Percentiles rank a stretch among this genome's conserved stretches.
phyloP scores from a whole-genome alignment of 1,140 invertebrate genomes.

The Nylanderia fulva region DNA sequence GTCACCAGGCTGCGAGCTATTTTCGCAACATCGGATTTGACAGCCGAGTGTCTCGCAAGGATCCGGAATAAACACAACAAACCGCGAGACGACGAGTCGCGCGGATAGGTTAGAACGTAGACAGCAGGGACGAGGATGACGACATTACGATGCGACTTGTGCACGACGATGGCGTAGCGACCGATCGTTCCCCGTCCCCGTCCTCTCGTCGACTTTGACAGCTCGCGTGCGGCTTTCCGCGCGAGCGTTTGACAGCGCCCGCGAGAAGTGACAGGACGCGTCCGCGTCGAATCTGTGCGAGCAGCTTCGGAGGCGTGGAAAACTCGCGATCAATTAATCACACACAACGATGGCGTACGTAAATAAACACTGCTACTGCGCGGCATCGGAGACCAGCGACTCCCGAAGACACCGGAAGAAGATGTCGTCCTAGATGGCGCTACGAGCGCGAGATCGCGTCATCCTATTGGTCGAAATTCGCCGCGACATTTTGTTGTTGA shows the following conservation, averaged over 20 bases:
- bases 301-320: background rate
- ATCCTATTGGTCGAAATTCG: background rate
- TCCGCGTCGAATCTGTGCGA: background rate
- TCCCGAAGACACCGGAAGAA: conserved; percentile 20
- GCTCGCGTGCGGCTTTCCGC: background rate
- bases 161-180: background rate
- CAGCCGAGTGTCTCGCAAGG: conserved; percentile 59
- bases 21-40: conserved; percentile 71
- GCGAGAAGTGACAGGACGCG: background rate
- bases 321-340: conserved; percentile 60
- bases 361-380: conserved; percentile 80
- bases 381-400: conserved; percentile 43
- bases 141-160: conserved; percentile 21
- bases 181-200: background rate
- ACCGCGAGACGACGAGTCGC: background rate
- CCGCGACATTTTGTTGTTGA: background rate
- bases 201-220: background rate
- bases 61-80: conserved; percentile 53
- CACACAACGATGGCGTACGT: conserved; percentile 66
- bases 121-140: conserved; percentile 30
- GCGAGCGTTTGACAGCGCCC: background rate
- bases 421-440: conserved; percentile 48
- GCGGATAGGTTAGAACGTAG: conserved; percentile 68
- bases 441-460: no score
- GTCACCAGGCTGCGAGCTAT: conserved; percentile 48